Conservation (phyloP, 35 echinoderm and acorn worm species). For the Hemicentrotus pulcherrimus region DNA sequence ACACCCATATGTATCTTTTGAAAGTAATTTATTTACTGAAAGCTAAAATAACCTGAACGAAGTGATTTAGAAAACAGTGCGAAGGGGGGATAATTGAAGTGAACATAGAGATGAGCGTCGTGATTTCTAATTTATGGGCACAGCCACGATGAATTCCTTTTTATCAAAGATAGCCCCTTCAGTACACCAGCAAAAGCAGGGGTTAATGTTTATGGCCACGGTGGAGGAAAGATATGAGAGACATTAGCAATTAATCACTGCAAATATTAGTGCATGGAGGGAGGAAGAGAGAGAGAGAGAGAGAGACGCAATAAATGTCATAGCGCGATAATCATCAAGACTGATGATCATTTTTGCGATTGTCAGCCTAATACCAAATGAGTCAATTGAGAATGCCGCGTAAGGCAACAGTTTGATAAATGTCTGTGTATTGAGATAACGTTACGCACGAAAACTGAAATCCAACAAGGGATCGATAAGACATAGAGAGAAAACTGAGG, state of each 20-base stretch:
- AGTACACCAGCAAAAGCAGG: background rate
- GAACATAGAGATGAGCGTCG: background rate
- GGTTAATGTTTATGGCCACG: background rate
- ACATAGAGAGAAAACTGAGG: background rate
- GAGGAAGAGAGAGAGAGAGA: conserved; percentile 13
- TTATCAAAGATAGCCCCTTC: background rate
- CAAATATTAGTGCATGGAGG: background rate
- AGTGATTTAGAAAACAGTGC: background rate
- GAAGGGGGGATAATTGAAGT: background rate
- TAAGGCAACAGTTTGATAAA: background rate
- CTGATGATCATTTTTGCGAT: conserved; percentile 17
- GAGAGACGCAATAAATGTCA: conserved; percentile 18
- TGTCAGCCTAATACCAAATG: conserved; percentile 25
- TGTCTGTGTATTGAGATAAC: conserved; percentile 32
- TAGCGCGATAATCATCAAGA: background rate
- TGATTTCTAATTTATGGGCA: background rate
- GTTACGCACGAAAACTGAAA: conserved; percentile 42
- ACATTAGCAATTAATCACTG: conserved; percentile 44
- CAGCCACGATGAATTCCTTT: background rate
- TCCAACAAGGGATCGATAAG: conserved; percentile 34
- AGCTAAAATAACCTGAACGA: background rate
- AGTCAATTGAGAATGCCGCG: background rate
- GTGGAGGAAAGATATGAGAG: background rate
- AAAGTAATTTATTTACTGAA: background rate
- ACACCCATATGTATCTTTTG: background rate